A percentile compares a stretch with the other conserved stretches of the same genome.
These are phyloP conservation scores for Phalera bucephala DNA, from an alignment of 2,888 invertebrate genomes.

Conservation along the genomic window DNA sequence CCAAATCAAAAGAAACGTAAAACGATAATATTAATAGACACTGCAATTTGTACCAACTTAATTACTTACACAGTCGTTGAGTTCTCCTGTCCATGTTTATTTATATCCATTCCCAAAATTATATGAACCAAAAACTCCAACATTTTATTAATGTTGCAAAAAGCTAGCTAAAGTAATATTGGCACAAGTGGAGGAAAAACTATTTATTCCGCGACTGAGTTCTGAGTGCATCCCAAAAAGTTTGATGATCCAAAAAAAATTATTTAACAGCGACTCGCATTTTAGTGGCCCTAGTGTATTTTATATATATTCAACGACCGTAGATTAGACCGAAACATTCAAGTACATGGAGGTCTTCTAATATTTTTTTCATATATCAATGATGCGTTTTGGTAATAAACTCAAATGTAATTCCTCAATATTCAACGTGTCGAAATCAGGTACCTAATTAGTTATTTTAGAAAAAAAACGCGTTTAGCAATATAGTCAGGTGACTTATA, in stretches of 20 bases:
- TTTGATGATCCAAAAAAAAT: conserved; percentile 10
- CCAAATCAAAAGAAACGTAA: too few species aligned
- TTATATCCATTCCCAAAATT: too few species aligned
- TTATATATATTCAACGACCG: conserved; percentile 5
- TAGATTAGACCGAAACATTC: not conserved
- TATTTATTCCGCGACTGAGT: conserved; percentile 25
- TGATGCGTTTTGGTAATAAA: too few species aligned
- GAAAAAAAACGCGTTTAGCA: too few species aligned
- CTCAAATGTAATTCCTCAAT: too few species aligned
- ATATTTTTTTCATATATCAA: too few species aligned
- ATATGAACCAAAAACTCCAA: not conserved
- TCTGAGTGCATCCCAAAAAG: conserved; percentile 12
- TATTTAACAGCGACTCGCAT: not conserved
- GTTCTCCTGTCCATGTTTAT: too few species aligned
- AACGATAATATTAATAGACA: too few species aligned
- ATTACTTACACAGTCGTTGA: too few species aligned
- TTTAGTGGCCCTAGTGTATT: not conserved
- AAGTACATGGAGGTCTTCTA: not conserved
- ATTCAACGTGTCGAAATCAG: too few species aligned
- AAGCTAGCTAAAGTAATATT: conserved; percentile 12
- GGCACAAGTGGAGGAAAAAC: conserved; percentile 18
- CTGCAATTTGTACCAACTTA: not conserved
- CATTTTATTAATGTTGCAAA: conserved; percentile 3
- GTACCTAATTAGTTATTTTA: too few species aligned
- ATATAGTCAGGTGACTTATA: too few species aligned